Evolutionary conservation across 2,113 vertebrate species (phyloP).

Genomic region (Malurus cyaneus): DNA sequence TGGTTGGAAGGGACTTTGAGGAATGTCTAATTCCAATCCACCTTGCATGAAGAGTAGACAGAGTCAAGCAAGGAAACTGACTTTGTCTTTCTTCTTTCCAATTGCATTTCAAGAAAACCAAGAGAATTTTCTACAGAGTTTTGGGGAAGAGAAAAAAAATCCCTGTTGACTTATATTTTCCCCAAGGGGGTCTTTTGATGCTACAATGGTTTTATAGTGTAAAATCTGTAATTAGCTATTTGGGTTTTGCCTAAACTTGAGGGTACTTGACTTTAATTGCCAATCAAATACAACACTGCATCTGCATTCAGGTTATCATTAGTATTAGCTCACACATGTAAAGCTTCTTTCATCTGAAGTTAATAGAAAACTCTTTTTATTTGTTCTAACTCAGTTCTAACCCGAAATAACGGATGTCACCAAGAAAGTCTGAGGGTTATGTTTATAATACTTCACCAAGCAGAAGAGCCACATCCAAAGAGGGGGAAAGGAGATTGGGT

Average conservation of each 20-base stretch:
- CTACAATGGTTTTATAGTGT: constrained; percentile 18
- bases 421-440: background rate
- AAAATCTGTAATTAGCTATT: constrained; percentile 55
- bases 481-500: background rate
- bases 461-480: background rate
- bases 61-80: background rate
- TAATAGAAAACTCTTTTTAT: constrained; percentile 21
- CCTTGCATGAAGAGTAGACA: background rate
- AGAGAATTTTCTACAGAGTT: background rate
- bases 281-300: background rate
- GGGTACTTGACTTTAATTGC: constrained; percentile 44
- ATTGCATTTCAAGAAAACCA: background rate
- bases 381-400: background rate
- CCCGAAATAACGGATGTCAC: background rate
- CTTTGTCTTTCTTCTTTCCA: background rate
- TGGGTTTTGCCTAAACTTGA: constrained; percentile 51
- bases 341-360: constrained; percentile 20
- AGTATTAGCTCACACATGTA: background rate
- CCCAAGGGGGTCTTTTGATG: constrained; percentile 1
- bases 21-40: background rate
- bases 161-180: background rate
- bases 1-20: background rate
- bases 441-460: background rate
- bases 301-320: constrained; percentile 25
- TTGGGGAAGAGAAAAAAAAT: background rate